Evolutionary conservation across 1,140 invertebrate genomes (phyloP), one percentile per base, ranked within the genome.

Genomic region (Lepidurus packardi): DNA sequence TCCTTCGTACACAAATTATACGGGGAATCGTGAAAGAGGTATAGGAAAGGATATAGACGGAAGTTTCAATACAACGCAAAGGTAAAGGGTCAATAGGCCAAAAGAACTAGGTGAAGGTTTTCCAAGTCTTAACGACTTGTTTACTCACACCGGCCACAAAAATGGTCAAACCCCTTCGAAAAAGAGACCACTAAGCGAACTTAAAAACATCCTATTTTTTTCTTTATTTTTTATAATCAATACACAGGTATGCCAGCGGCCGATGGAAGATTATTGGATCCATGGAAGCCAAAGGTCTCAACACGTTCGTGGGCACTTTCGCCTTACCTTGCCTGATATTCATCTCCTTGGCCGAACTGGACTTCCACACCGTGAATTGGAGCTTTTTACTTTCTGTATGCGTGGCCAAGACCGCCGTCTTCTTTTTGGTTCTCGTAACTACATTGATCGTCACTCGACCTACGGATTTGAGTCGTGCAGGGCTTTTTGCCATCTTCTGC

Each of bases 251-350:
- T 80, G 78, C 88, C 8, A 85, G 87, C 13, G 87, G 88, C 9
- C 79, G 87, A 41, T 82, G 82, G n/a, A 83, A 85, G 43, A 75
- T 87, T 9, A 86, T 89, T n/a, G 84, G 84, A 0, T 79, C 82
- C 8, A 79, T 80, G 5, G 87, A 89, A 78, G 83, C 84, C 10
- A 84, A 85, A 80, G 88, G 88, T 7, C 83, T 89, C 5, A 86
- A 85, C 34, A 83, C 83, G 25, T 89, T 88, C 83, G 85, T 89
- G 0, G 85, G 85, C 24, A 86, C 85, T 73, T 88, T 89, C 81
- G 85, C 87, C 65, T 80, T 89, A 9, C 88, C 88, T 47, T 84
- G 87, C 7, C 80, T 89, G 9, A 85, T 89, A 45, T 88, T 89
- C 79, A 82, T 84, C 73, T 86, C 85, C 43, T 84, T 89, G 83